Evolutionary conservation across 1,140 invertebrate species (phyloP).

Genomic region (Drosophila leontia): DNA sequence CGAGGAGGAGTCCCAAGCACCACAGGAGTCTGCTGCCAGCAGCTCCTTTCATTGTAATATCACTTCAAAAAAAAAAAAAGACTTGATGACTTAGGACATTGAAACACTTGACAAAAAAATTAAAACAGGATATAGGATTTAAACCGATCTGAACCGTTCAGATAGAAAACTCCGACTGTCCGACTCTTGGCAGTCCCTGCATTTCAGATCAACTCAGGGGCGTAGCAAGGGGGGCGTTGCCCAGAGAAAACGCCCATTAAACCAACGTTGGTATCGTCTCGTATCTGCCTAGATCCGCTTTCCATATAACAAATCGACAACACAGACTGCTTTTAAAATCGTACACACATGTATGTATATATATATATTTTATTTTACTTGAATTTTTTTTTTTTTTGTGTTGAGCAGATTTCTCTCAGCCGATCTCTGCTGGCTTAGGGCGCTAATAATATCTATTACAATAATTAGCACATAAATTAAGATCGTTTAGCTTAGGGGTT

Average conservation of each 20-base stretch:
- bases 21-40: slow-evolving; percentile 33
- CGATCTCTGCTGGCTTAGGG: slow-evolving; percentile 35
- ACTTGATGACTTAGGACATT: background rate
- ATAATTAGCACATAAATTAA: slow-evolving; percentile 50
- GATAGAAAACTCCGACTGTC: slow-evolving; percentile 22
- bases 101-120: slow-evolving; percentile 9
- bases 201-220: slow-evolving; percentile 19
- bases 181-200: background rate
- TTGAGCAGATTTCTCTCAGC: slow-evolving; percentile 55
- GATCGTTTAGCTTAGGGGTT: slow-evolving; percentile 40
- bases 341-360: slow-evolving; percentile 40
- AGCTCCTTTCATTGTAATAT: slow-evolving; percentile 29
- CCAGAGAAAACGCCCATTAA: slow-evolving; percentile 40
- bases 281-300: background rate
- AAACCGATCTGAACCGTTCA: background rate
- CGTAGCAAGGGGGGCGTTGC: slow-evolving; percentile 24
- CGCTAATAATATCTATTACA: slow-evolving; percentile 68
- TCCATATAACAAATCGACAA: background rate
- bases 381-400: slow-evolving; percentile 1
- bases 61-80: slow-evolving; percentile 16
- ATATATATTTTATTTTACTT: slow-evolving; percentile 19
- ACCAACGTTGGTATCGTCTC: background rate
- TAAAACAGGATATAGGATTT: background rate
- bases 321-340: slow-evolving; percentile 10
- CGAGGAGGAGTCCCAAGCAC: slow-evolving; percentile 5